Conservation (phyloP, 2,888 invertebrate genomes). For the Dicyrtoma fusca region DNA sequence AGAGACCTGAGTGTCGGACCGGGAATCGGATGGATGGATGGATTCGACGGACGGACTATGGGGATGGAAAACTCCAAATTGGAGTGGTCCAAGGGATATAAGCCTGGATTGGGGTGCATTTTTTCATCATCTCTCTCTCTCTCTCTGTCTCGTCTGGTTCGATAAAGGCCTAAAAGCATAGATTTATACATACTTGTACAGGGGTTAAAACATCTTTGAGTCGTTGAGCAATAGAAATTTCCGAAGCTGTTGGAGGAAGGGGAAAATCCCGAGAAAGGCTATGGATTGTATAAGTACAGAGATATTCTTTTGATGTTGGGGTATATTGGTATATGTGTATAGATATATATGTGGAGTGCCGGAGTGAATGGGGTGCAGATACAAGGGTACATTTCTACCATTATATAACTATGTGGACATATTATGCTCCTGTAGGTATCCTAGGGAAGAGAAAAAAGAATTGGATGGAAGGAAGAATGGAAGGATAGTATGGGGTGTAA, state of each 20-base stretch:
- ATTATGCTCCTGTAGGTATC: no score
- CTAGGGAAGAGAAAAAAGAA: no score
- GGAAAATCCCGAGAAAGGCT: slow-evolving; percentile 41
- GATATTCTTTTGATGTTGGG: slow-evolving; percentile 19
- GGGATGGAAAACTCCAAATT: slow-evolving; percentile 35
- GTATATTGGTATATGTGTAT: slow-evolving; percentile 14
- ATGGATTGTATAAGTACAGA: no score
- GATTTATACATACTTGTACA: slow-evolving; percentile 28
- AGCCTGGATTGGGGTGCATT: slow-evolving; percentile 33
- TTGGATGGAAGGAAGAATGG: no score
- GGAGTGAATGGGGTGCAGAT: no score
- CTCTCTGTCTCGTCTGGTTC: slow-evolving; percentile 6
- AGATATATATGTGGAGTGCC: no score
- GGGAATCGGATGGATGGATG: slow-evolving; percentile 34
- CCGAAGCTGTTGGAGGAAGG: slow-evolving; percentile 32
- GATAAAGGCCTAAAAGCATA: slow-evolving; percentile 26
- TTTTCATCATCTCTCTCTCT: slow-evolving; percentile 16
- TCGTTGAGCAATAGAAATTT: slow-evolving; percentile 29
- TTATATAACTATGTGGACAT: no score
- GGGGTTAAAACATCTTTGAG: slow-evolving; percentile 43
- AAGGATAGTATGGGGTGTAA: no score
- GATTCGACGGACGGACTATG: slow-evolving; percentile 18
- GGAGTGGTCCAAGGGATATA: slow-evolving; percentile 41
- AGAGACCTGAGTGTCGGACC: slow-evolving; percentile 30
- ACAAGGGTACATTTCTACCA: no score